A percentile compares a stretch with the other conserved stretches of the same genome.
Evolutionary conservation across 2,888 invertebrate species (phyloP).

Genomic region (Galeruca laticollis): DNA sequence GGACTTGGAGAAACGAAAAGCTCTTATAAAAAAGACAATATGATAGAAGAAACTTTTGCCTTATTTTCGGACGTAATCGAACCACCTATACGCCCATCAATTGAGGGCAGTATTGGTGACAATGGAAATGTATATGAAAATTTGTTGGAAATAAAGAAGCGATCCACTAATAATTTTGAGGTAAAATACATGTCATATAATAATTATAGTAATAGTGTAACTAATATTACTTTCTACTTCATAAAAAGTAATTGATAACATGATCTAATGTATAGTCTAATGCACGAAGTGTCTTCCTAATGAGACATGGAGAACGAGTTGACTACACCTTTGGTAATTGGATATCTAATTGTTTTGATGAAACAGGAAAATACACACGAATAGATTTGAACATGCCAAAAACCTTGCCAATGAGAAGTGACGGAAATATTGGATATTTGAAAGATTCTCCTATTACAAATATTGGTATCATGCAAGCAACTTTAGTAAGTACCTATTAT

Average conservation of each 20-base stretch:
- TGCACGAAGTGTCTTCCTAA: conserved; percentile 72
- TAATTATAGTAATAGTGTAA: no score
- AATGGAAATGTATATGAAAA: conserved; percentile 57
- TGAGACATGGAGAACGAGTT: conserved; percentile 94
- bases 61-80: conserved; percentile 15
- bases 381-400: conserved; percentile 95
- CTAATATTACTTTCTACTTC: no score
- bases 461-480: conserved; percentile 87
- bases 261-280: conserved; percentile 15
- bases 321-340: conserved; percentile 95
- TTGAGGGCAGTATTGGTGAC: conserved; percentile 22
- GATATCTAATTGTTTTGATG: conserved; percentile 90
- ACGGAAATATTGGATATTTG: conserved; percentile 79
- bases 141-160: conserved; percentile 49
- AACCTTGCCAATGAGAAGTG: conserved; percentile 77
- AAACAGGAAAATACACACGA: conserved; percentile 79
- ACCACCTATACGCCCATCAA: conserved; percentile 19
- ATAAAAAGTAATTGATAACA: no score
- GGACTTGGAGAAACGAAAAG: conserved; percentile 42
- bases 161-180: conserved; percentile 5
- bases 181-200: no score
- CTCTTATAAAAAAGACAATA: conserved; percentile 18
- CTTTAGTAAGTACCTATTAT: conserved; percentile 66
- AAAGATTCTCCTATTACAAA: conserved; percentile 93
- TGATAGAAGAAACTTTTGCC: conserved; percentile 12